These are phyloP conservation scores for Prionailurus bengalensis DNA, from an alignment of 2,113 vertebrate species.

Conservation along the genomic window DNA sequence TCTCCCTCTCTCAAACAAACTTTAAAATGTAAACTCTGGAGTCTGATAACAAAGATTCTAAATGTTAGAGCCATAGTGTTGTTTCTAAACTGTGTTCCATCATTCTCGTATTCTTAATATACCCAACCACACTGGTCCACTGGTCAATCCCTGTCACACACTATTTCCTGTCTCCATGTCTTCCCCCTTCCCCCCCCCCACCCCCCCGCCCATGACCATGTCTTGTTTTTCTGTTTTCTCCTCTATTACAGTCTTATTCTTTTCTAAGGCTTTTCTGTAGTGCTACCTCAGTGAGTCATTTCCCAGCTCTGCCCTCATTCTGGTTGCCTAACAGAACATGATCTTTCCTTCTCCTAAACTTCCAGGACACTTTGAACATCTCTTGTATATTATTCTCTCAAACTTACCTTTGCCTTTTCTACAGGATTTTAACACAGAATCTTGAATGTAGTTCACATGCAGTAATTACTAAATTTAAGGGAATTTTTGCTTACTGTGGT, in stretches of 20 bases:
- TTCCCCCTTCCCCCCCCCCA: no score
- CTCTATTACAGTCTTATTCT: background rate
- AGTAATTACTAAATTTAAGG: slow-evolving; percentile 8
- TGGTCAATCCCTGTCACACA: background rate
- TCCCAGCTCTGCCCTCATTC: background rate
- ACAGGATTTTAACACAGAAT: background rate
- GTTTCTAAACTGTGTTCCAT: background rate
- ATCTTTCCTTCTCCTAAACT: background rate
- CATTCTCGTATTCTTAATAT: background rate
- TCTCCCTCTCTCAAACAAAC: no score
- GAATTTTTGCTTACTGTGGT: background rate
- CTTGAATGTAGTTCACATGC: background rate
- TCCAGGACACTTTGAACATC: background rate
- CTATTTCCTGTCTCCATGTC: background rate
- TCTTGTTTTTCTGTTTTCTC: background rate
- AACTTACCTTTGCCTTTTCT: background rate
- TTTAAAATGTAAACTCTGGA: background rate
- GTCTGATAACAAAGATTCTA: background rate
- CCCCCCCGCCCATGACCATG: no score
- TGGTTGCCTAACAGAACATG: background rate
- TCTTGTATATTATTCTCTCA: background rate
- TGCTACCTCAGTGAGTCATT: background rate
- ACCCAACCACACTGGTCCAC: no score
- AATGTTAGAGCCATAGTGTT: background rate
- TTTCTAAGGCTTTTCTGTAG: background rate